Conservation (phyloP, 2,113 vertebrate species). For the Pagrus major region DNA sequence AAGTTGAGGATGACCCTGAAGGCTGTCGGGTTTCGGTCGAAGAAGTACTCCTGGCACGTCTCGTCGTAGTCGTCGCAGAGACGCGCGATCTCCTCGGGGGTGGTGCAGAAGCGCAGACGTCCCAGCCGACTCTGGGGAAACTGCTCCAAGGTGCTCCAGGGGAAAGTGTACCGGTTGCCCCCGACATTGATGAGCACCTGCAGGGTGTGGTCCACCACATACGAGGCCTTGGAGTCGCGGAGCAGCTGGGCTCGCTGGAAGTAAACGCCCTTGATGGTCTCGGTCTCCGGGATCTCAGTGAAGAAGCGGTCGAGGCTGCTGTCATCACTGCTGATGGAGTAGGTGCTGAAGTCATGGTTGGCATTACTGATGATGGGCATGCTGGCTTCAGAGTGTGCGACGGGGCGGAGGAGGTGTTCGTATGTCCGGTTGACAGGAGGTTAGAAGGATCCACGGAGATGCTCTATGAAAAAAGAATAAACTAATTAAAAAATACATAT, state of each 20-base stretch:
- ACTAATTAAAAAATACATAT: background rate
- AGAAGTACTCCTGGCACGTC: slow-evolving; percentile 91
- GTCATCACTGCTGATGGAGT: slow-evolving; percentile 86
- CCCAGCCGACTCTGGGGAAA: slow-evolving; percentile 93
- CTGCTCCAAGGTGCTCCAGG: slow-evolving; percentile 93
- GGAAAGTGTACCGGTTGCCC: slow-evolving; percentile 91
- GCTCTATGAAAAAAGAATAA: slow-evolving; percentile 24
- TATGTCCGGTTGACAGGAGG: background rate
- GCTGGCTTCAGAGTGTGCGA: slow-evolving; percentile 47
- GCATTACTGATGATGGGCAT: slow-evolving; percentile 91
- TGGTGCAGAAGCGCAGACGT: slow-evolving; percentile 89
- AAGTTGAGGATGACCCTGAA: slow-evolving; percentile 94
- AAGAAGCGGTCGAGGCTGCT: slow-evolving; percentile 87
- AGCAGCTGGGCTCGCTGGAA: slow-evolving; percentile 88
- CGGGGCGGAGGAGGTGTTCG: background rate
- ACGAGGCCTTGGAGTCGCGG: slow-evolving; percentile 68
- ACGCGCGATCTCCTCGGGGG: slow-evolving; percentile 87
- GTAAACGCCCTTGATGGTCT: slow-evolving; percentile 90
- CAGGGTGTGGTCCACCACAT: slow-evolving; percentile 79
- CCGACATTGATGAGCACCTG: slow-evolving; percentile 94
- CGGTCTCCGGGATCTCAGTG: slow-evolving; percentile 83
- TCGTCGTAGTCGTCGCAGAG: slow-evolving; percentile 96
- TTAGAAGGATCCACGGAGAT: background rate
- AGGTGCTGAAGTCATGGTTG: slow-evolving; percentile 88
- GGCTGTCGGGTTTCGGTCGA: slow-evolving; percentile 92